Base-by-base conservation (phyloP, 2,888 invertebrate genomes). In the Bombylius discolor region DNA sequence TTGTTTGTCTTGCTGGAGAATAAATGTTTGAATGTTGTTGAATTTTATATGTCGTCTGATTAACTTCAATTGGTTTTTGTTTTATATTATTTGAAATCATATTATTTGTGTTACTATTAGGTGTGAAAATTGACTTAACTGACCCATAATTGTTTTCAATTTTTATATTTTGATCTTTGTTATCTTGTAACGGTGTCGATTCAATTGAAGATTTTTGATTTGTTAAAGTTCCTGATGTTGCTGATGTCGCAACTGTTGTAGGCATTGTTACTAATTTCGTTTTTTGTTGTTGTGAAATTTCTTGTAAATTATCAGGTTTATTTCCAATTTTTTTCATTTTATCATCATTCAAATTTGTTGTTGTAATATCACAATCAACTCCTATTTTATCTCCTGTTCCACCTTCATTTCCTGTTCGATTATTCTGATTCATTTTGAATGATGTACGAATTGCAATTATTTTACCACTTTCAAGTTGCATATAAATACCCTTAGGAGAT, bases 401-500 rank as follows among this genome's bases (percentile, higher is more conserved):
- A 11, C 5, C 11, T 32, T 32, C 39, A 31, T 13, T 34, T 9
- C 32, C 53, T 51, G 57, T 58, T 51, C 66, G 67, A 55, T 66
- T 65, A 14, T 61, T 56, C 51, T 67, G 68, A 12, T 64, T 61
- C 32, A 68, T 64, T 60, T 72, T 71, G n/a, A 69, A 64, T 32
- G 72, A 66, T 5, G 72, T 72, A 53, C 72, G 83, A 63, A 96
- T 93, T 33, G 95, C 93, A 61, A 96, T 93, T 59, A 96, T 92
- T 75, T 94, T 93, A 36, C 95, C 95, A 63, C 91, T 92, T 68
- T 92, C 91, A 49, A 95, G 76, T 65, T 95, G 89, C 84, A 97
- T 90, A 74, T 96, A 96, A 62, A 96, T 94, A 50, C 96, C 96
- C 73, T 95, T 95, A 0, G 92, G 89, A 8, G 95, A 95, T 71